Percentiles rank a stretch among this genome's conserved stretches.
These are phyloP conservation scores for Fundulus diaphanus DNA, from an alignment of 2,797 vertebrate genomes.

Conservation along the genomic window DNA sequence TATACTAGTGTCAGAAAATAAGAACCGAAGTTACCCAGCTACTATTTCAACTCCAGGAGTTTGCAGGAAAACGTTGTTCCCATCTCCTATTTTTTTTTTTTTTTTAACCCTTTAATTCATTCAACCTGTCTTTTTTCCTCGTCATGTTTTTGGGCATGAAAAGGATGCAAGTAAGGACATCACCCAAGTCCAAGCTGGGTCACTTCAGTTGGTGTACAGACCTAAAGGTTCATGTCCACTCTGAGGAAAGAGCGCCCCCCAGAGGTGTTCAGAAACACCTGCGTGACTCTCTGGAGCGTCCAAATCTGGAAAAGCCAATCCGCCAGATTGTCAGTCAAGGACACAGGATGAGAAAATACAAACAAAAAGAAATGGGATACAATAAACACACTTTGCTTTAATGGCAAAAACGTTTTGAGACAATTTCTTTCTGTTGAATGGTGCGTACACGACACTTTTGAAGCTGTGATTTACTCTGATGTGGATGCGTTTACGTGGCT, in stretches of 20 bases:
- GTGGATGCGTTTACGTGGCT: not conserved
- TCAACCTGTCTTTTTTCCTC: not conserved
- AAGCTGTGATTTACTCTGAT: not conserved
- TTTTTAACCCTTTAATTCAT: not conserved
- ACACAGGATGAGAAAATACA: constrained; percentile 9
- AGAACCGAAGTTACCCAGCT: not conserved
- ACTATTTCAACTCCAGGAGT: not conserved
- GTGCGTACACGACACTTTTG: not conserved
- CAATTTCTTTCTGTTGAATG: not conserved
- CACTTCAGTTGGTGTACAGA: constrained; percentile 60
- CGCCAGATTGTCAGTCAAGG: constrained; percentile 45
- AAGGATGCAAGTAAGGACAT: constrained; percentile 36
- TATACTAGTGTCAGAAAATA: constrained; percentile 1
- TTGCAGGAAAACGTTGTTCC: not conserved
- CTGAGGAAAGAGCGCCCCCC: constrained; percentile 75
- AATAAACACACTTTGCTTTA: constrained; percentile 6
- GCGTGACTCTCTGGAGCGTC: constrained; percentile 65
- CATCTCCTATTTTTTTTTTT: not conserved
- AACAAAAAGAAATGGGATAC: constrained; percentile 2
- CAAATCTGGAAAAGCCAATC: constrained; percentile 69
- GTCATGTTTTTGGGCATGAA: constrained; percentile 10
- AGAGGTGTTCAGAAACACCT: constrained; percentile 65
- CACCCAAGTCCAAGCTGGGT: constrained; percentile 59
- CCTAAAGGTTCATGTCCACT: constrained; percentile 72
- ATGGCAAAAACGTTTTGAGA: not conserved